phyloP scores from a whole-genome alignment of 2,888 invertebrate genomes.

The Sminthurides aquaticus region DNA sequence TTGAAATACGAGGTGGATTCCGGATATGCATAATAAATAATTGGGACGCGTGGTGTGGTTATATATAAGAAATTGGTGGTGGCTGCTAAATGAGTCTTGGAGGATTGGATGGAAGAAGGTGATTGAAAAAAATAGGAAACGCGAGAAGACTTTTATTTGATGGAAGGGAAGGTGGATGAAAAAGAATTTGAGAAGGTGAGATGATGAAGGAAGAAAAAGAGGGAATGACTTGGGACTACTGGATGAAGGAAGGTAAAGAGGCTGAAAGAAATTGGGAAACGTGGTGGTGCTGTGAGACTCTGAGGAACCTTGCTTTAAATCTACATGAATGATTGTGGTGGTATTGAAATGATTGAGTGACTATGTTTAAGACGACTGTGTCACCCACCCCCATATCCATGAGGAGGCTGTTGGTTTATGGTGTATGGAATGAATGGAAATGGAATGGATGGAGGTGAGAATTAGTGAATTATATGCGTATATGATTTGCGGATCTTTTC shows the following conservation, averaged over 20 bases:
- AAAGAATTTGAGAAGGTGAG: neutral
- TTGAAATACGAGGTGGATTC: no score
- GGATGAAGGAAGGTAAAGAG: neutral
- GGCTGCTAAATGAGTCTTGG: neutral
- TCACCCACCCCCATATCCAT: neutral
- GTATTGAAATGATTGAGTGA: neutral
- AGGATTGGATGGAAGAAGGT: no score
- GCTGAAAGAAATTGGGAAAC: neutral
- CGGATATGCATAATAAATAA: neutral
- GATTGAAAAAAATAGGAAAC: neutral
- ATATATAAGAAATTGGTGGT: neutral
- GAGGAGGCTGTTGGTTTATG: neutral
- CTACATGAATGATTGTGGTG: neutral
- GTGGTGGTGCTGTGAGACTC: neutral
- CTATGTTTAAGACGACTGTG: neutral
- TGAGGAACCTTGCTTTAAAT: neutral
- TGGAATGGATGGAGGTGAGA: neutral
- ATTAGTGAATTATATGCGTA: neutral
- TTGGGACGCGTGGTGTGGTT: no score
- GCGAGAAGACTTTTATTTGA: neutral
- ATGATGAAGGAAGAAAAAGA: neutral
- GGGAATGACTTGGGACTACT: neutral
- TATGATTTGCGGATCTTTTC: neutral
- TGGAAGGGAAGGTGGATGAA: neutral
- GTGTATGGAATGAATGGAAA: neutral